Conservation (phyloP, 2,888 invertebrate genomes). For the Parelbella ahira region DNA sequence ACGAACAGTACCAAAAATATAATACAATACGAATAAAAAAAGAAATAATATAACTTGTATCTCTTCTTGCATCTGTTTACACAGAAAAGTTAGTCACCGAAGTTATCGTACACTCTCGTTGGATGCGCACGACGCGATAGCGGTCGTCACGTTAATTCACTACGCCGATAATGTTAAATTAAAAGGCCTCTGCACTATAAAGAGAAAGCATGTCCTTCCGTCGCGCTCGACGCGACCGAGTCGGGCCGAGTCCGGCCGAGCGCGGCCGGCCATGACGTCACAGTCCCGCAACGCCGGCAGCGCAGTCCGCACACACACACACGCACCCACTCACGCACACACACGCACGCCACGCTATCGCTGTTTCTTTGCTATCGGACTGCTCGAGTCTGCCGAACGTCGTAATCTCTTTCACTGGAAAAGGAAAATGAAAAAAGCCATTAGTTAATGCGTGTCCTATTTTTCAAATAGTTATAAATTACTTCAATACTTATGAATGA, state of each 20-base stretch:
- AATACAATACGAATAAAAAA: constrained; percentile 30
- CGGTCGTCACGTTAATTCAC: constrained; percentile 26
- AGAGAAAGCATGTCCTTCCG: constrained; percentile 33
- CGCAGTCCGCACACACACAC: constrained; percentile 29
- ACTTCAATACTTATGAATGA: too few relatives aligned
- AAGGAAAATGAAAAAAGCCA: constrained; percentile 28
- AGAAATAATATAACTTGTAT: constrained; percentile 26
- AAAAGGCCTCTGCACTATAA: constrained; percentile 49
- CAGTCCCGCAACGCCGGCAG: constrained; percentile 16
- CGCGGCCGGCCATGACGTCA: constrained; percentile 18
- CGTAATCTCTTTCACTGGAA: constrained; percentile 72
- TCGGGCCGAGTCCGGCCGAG: constrained; percentile 13
- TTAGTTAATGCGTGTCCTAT: too few relatives aligned
- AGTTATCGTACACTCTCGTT: constrained; percentile 31
- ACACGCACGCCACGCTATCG: constrained; percentile 46
- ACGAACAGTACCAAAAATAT: constrained; percentile 27
- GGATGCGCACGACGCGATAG: constrained; percentile 20
- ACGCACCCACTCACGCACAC: constrained; percentile 34
- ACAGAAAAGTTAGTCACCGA: constrained; percentile 46
- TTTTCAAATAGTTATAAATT: too few relatives aligned
- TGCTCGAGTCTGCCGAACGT: constrained; percentile 65
- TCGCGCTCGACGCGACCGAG: constrained; percentile 19
- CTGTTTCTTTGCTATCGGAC: constrained; percentile 62
- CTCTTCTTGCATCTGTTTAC: constrained; percentile 28
- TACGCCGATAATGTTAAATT: constrained; percentile 33